Evolutionary conservation across 2,888 invertebrate genomes (phyloP).

Genomic region (Agrochola macilenta): DNA sequence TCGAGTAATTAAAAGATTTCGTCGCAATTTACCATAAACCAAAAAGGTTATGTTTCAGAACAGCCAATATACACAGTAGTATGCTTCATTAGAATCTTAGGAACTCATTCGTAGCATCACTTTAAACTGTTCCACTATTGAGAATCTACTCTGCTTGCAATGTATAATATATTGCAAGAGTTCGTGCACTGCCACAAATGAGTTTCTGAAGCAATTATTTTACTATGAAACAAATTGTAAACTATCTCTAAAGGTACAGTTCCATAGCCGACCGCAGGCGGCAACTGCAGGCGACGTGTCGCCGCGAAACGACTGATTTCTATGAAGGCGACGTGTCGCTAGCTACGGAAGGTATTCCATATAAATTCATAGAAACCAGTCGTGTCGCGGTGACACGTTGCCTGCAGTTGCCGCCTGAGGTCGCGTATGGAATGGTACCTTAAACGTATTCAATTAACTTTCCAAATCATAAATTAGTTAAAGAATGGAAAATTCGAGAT

Average conservation of each 20-base stretch:
- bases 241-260: slow-evolving; percentile 7
- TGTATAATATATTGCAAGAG: slow-evolving; percentile 50
- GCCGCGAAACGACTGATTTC: too few species aligned
- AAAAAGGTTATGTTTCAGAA: not conserved
- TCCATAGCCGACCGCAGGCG: too few species aligned
- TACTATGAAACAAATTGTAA: slow-evolving; percentile 42
- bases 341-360: too few species aligned
- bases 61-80: not conserved
- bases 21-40: not conserved
- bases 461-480: slow-evolving; percentile 9
- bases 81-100: slow-evolving; percentile 10
- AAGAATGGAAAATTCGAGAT: slow-evolving; percentile 1
- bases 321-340: too few species aligned
- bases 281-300: too few species aligned
- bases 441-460: slow-evolving; percentile 9
- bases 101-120: slow-evolving; percentile 18
- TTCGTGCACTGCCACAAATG: slow-evolving; percentile 53
- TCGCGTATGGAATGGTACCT: too few species aligned
- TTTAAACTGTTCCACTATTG: slow-evolving; percentile 34
- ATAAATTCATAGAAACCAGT: too few species aligned
- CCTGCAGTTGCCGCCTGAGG: too few species aligned
- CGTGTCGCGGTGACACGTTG: too few species aligned
- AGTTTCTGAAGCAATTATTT: slow-evolving; percentile 59
- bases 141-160: slow-evolving; percentile 17
- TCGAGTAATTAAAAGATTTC: not conserved